These are phyloP conservation scores for Blennius ocellaris DNA, from an alignment of 2,113 vertebrate species.

Conservation along the genomic window DNA sequence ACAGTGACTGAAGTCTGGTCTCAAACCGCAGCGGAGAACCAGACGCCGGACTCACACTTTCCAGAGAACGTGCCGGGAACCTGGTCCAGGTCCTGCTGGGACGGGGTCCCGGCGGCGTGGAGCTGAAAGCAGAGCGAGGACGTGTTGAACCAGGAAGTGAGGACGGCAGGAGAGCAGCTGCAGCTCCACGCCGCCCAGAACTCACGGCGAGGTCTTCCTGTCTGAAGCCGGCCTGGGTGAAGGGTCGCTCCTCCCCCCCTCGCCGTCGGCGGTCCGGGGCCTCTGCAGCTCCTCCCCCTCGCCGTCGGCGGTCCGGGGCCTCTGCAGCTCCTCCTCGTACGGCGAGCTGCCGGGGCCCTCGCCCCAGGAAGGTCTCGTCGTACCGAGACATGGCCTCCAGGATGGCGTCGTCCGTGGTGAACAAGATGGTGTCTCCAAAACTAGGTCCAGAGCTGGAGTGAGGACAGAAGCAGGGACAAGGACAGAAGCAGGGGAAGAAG, in stretches of 20 bases:
- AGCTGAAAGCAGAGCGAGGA: conserved; percentile 67
- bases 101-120: conserved; percentile 45
- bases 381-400: conserved; percentile 93
- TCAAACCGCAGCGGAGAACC: too few relatives aligned
- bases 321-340: conserved; percentile 86
- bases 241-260: conserved; percentile 90
- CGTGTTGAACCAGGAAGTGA: neutral
- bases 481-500: too few relatives aligned
- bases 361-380: conserved; percentile 85
- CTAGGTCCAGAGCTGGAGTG: conserved; percentile 89
- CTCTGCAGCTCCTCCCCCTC: conserved; percentile 91
- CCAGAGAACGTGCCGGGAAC: conserved; percentile 89
- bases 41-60: conserved; percentile 83
- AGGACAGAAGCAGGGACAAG: too few relatives aligned
- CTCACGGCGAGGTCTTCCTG: conserved; percentile 79
- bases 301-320: conserved; percentile 90
- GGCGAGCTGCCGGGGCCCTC: conserved; percentile 73
- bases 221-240: conserved; percentile 89
- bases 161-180: too few relatives aligned
- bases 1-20: neutral
- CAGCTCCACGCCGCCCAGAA: too few relatives aligned
- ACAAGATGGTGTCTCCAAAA: conserved; percentile 98
- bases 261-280: conserved; percentile 94
- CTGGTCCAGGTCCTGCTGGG: conserved; percentile 71
- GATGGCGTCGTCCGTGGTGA: conserved; percentile 95